Percentiles rank a stretch among this genome's conserved stretches.
phyloP scores from a whole-genome alignment of 2,888 invertebrate genomes.

The Amphipoea oculea region DNA sequence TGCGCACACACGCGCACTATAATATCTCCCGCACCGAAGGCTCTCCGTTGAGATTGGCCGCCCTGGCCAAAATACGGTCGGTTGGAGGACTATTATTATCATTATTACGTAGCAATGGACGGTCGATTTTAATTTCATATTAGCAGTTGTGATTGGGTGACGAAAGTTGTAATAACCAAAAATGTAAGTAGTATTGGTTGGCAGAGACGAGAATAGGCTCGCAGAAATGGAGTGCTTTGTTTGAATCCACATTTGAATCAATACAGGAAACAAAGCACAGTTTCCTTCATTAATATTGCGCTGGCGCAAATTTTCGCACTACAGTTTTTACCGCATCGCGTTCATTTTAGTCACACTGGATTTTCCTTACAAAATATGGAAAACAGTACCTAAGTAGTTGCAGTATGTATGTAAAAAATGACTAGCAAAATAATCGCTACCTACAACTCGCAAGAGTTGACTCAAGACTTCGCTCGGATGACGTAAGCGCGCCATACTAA shows the following conservation, averaged over 20 bases:
- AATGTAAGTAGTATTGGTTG: neutral
- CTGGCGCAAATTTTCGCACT: constrained; percentile 1
- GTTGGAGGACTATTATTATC: neutral
- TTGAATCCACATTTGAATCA: constrained; percentile 6
- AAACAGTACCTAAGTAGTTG: neutral
- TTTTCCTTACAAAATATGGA: constrained; percentile 7
- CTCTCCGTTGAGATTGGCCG: neutral
- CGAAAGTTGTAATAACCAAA: neutral
- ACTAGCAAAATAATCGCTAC: neutral
- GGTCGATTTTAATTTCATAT: neutral
- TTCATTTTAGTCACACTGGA: neutral
- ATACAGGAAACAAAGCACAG: constrained; percentile 14
- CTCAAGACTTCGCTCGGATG: too few relatives aligned
- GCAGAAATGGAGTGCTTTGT: neutral
- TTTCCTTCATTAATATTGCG: constrained; percentile 5
- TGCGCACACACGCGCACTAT: neutral
- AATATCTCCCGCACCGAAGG: neutral
- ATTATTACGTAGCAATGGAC: neutral
- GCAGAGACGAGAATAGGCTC: too few relatives aligned
- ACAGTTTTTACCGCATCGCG: neutral
- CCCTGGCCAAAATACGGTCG: neutral
- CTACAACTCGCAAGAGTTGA: too few relatives aligned
- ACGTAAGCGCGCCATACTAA: too few relatives aligned
- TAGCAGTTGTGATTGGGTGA: neutral
- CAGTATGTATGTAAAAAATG: neutral